Evolutionary conservation across 2,113 vertebrate genomes (phyloP), one percentile per base, ranked within the genome.

Genomic region (Otis tarda): DNA sequence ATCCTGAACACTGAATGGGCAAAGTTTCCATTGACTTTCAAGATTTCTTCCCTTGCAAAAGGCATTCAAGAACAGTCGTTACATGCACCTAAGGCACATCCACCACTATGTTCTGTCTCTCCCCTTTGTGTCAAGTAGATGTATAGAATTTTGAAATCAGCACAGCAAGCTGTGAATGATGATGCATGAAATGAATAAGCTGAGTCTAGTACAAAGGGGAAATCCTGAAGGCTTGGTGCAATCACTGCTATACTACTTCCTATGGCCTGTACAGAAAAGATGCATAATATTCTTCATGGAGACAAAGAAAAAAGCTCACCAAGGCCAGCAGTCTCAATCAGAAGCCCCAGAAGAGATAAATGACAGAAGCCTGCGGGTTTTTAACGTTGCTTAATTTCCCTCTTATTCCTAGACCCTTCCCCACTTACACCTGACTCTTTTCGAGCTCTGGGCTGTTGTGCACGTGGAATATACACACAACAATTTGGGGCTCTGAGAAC

Each of bases 101-200:
- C 83, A 93, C 10, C 83, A 24, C 95, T 19, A 35, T 7, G 77
- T 31, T 96, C 94, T 79, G 83, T 73, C 96, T 96, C 90, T 97
- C 87, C 57, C 73, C 87, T 97, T 96, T 95, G 79, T 96, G 83
- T 91, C 75, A 64, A 94, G 90, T 45, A 81, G 90, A 91, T 75
- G 86, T 27, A 76, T 35, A 92, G 95, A 88, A 96, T 97, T 94
- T 28, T 88, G 83, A 94, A 97, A 96, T 95, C 77, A 91, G 90
- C 92, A 90, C 92, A 95, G 84, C 96, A 92, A 94, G 90, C 89
- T 60, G 92, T 90, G 94, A 95, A 97, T 94, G 91, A 94, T 75
- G 91, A 97, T 90, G 91, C 94, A 93, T 77, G 92, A 94, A 97
- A 94, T 93, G 94, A 95, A 96, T 89, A 73, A 95, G 77, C 91